phyloP scores from a whole-genome alignment of 2,113 vertebrate genomes.

The Chloroceryle aenea region DNA sequence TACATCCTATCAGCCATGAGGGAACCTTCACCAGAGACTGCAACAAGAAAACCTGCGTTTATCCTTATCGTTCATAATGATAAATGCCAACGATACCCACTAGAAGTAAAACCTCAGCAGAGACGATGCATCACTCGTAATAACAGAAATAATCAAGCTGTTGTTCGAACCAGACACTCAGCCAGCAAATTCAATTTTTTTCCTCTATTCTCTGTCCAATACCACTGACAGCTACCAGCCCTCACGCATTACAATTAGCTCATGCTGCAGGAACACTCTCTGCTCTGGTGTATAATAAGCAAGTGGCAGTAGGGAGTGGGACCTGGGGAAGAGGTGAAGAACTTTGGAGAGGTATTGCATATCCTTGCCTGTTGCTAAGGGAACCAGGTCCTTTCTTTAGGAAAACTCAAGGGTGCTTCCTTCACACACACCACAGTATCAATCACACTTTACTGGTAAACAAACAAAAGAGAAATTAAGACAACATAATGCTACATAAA shows the following conservation, averaged over 20 bases:
- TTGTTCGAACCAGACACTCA: conserved; percentile 40
- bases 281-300: not conserved
- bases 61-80: not conserved
- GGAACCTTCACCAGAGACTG: not conserved
- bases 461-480: not conserved
- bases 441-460: not conserved
- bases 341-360: not conserved
- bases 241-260: not conserved
- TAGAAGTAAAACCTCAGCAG: conserved; percentile 24
- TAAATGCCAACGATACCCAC: not conserved
- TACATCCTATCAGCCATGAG: not conserved
- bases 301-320: not conserved
- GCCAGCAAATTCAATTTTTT: conserved; percentile 15
- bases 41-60: conserved; percentile 2
- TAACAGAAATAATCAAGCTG: conserved; percentile 55
- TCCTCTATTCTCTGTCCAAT: conserved; percentile 2
- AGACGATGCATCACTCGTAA: conserved; percentile 9
- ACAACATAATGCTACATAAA: not conserved
- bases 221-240: conserved; percentile 27
- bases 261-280: not conserved
- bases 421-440: not conserved
- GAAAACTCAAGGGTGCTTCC: not conserved
- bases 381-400: conserved; percentile 12
- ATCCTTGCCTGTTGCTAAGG: conserved; percentile 23
- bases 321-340: not conserved